Evolutionary conservation across 1,140 invertebrate species (phyloP), one percentile per base, ranked within the genome.

Genomic region (Nasonia giraulti): DNA sequence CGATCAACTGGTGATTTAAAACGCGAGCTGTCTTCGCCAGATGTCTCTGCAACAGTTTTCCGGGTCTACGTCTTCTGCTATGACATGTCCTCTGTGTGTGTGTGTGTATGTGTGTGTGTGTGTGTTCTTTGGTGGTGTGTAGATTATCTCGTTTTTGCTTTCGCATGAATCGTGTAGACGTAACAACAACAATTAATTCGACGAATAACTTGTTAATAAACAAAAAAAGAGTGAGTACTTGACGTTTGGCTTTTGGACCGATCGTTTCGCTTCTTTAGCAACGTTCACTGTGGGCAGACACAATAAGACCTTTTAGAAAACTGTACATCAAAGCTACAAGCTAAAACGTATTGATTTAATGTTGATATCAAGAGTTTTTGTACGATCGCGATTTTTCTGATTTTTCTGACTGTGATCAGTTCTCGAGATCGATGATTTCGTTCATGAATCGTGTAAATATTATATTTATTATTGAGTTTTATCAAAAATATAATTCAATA

Each of bases 311-410:
- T 75, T 33, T 4, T 62, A 17, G 14, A 62, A 62, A 62, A 62
- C 55, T 3, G 0, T 10, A 20, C 3, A 55, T 17, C 50, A n/a
- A 17, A 27, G 1, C 27, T 62, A 74, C 4, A 31, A 17, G 33
- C 27, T 75, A 31, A 75, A 75, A 75, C 10, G 6, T 75, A 75
- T 75, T 75, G 73, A 75, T 75, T 75, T 71, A 31, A 71, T 7
- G 2, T 10, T 27, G 2, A 71, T 71, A 31, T 33, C 68, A 71
- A 7, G 31, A 71, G 68, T 31, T 31, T 33, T 71, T 71, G 2
- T 71, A 12, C 27, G 23, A n/a, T 71, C 23, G 17, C 66, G 8
- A 27, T 8, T 14, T 50, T 50, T 50, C 2, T 17, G 47, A n/a
- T 4, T 62, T 62, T 62, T 62, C 55, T 62, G 55, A 62, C 55